Evolutionary conservation across 2,113 vertebrate species (phyloP), one percentile per base, ranked within the genome.

Genomic region (Balaeniceps rex): DNA sequence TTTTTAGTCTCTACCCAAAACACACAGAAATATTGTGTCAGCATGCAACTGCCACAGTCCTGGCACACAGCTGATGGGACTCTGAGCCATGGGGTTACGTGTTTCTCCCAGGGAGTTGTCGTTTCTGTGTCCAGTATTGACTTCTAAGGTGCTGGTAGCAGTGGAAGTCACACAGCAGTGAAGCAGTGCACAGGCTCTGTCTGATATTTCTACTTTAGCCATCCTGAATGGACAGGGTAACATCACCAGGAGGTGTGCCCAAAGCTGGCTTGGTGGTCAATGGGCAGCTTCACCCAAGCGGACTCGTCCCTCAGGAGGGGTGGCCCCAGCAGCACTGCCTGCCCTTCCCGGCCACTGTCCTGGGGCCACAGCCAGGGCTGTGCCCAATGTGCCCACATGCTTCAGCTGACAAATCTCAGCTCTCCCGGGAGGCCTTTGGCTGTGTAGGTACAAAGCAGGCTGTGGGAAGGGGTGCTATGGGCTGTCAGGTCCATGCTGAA

Each of bases 311-410:
- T 75, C 7, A 10, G 25, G 29, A 87, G 21, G 10, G 12, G 18
- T 21, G 80, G 10, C 5, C 60, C n/a, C 21, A 7, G 7, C 13
- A 78, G 29, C 12, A 3, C 17, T n/a, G 64, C 76, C 72, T 61
- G 69, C 25, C 70, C 34, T 70, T n/a, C 80, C 40, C 14, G 4
- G 55, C 11, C 81, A 19, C 88, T 23, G 25, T 5, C 42, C 52
- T 34, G 31, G 34, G 64, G 36, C 25, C 21, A 52, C 11, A 25
- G 65, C 31, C 44, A 34, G 24, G 44, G 13, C 9, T 1, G 6
- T 6, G 40, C 14, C 70, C 6, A 3, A 8, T 1, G 1, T 38
- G 58, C 26, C 33, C 5, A 0, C 3, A 2, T 54, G 49, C n/a
- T 42, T 66, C 79, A 40, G 33, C 38, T 81, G 82, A 25, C 8